phyloP scores from a whole-genome alignment of 2,888 invertebrate species.

The Melanchra persicariae region DNA sequence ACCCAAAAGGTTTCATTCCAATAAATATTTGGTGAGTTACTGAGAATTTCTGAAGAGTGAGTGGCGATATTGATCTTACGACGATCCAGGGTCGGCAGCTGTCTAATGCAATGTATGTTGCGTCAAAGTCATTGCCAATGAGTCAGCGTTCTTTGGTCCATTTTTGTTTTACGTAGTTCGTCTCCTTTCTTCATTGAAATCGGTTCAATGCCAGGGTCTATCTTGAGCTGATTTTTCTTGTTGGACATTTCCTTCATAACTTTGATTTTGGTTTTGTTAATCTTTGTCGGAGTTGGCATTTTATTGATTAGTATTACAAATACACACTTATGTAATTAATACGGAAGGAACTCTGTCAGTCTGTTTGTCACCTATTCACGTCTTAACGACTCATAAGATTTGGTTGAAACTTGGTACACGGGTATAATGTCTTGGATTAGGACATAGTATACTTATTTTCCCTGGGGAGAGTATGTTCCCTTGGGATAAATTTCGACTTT shows the following conservation, averaged over 20 bases:
- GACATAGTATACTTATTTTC: too few relatives aligned
- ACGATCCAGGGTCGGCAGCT: constrained; percentile 37
- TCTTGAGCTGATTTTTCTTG: not conserved
- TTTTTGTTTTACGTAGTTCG: constrained; percentile 2
- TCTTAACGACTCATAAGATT: too few relatives aligned
- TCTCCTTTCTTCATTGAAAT: constrained; percentile 17
- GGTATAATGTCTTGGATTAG: too few relatives aligned
- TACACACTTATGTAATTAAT: too few relatives aligned
- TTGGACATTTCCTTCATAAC: not conserved
- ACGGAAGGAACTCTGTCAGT: too few relatives aligned
- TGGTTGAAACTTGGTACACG: too few relatives aligned
- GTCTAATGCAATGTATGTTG: constrained; percentile 34
- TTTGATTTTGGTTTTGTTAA: not conserved
- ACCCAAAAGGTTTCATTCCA: constrained; percentile 45
- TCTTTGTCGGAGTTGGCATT: not conserved
- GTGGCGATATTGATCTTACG: constrained; percentile 31
- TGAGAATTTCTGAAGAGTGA: constrained; percentile 10
- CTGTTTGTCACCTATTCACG: too few relatives aligned
- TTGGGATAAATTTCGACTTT: too few relatives aligned
- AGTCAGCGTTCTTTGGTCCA: not conserved
- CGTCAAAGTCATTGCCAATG: constrained; percentile 32
- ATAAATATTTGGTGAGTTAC: constrained; percentile 45
- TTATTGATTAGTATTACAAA: not conserved
- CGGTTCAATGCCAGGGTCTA: constrained; percentile 14
- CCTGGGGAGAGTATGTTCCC: too few relatives aligned